These are phyloP conservation scores for Cyprinus carpio DNA, from an alignment of 2,113 vertebrate species.

Conservation along the genomic window DNA sequence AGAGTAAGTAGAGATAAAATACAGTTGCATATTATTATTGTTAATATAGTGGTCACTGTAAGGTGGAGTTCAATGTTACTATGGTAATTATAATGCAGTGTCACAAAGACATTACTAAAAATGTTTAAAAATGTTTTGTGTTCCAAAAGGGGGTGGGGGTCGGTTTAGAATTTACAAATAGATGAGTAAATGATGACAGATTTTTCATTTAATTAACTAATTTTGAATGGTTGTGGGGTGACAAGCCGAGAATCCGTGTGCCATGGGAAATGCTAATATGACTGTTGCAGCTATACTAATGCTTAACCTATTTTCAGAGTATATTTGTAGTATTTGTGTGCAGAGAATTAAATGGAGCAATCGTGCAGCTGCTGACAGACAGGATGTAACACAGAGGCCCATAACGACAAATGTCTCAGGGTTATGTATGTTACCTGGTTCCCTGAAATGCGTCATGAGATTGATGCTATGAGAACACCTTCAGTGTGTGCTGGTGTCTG, in stretches of 20 bases:
- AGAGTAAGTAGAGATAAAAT: too few relatives aligned
- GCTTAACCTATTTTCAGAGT: slow-evolving; percentile 28
- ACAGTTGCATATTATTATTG: background rate
- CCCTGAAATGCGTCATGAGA: background rate
- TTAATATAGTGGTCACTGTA: background rate
- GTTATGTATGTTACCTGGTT: background rate
- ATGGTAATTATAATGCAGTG: background rate
- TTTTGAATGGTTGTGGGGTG: background rate
- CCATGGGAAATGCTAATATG: slow-evolving; percentile 11
- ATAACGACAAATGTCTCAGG: background rate
- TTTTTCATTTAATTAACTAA: background rate
- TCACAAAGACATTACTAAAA: background rate
- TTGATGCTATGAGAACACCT: too few relatives aligned
- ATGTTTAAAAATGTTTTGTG: too few relatives aligned
- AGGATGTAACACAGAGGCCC: slow-evolving; percentile 40
- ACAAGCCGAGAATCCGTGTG: background rate
- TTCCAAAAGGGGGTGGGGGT: too few relatives aligned
- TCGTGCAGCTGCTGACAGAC: slow-evolving; percentile 29
- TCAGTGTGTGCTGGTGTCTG: too few relatives aligned
- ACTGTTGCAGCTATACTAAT: slow-evolving; percentile 29
- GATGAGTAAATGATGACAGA: background rate
- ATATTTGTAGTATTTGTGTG: background rate
- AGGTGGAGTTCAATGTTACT: background rate
- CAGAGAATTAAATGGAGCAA: background rate
- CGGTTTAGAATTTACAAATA: background rate